A percentile compares a stretch with the other conserved stretches of the same genome.
Evolutionary conservation across 2,888 invertebrate species (phyloP).

Genomic region (Cyrtodaria siliqua): DNA sequence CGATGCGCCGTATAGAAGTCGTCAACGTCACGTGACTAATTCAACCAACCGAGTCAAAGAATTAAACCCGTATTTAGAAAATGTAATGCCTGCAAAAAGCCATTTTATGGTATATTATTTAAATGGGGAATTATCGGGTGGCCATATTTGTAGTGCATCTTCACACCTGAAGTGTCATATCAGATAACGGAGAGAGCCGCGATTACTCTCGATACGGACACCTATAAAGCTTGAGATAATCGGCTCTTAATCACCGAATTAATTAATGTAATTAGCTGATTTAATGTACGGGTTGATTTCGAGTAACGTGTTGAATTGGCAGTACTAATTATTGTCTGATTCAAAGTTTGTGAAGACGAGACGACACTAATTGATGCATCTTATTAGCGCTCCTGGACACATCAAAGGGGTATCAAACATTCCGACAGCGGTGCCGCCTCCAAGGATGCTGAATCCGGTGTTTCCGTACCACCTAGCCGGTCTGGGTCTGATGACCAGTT

Average conservation of each 20-base stretch:
- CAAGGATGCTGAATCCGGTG: slow-evolving; percentile 74
- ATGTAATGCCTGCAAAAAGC: slow-evolving; percentile 36
- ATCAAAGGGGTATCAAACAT: slow-evolving; percentile 26
- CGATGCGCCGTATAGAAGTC: slow-evolving; percentile 31
- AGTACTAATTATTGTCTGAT: background rate
- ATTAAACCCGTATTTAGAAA: slow-evolving; percentile 39
- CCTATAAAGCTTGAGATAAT: slow-evolving; percentile 15
- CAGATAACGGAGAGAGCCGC: slow-evolving; percentile 1
- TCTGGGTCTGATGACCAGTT: slow-evolving; percentile 75
- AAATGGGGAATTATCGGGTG: background rate
- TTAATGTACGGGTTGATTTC: too few relatives aligned
- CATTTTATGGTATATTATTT: slow-evolving; percentile 37
- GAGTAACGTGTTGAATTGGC: background rate
- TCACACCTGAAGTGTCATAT: slow-evolving; percentile 19
- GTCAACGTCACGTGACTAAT: slow-evolving; percentile 42
- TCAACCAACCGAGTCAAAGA: slow-evolving; percentile 44
- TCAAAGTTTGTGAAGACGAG: background rate
- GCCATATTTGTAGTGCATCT: slow-evolving; percentile 21
- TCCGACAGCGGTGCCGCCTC: slow-evolving; percentile 13
- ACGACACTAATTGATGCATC: slow-evolving; percentile 42
- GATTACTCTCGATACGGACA: slow-evolving; percentile 15
- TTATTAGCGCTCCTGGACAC: slow-evolving; percentile 28
- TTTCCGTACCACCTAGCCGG: slow-evolving; percentile 78
- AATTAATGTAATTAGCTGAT: slow-evolving; percentile 18
- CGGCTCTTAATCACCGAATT: slow-evolving; percentile 7